A percentile compares a stretch with the other conserved stretches of the same genome.
Evolutionary conservation across 2,888 invertebrate genomes (phyloP).

Genomic region (Chrysomela aeneicollis): DNA sequence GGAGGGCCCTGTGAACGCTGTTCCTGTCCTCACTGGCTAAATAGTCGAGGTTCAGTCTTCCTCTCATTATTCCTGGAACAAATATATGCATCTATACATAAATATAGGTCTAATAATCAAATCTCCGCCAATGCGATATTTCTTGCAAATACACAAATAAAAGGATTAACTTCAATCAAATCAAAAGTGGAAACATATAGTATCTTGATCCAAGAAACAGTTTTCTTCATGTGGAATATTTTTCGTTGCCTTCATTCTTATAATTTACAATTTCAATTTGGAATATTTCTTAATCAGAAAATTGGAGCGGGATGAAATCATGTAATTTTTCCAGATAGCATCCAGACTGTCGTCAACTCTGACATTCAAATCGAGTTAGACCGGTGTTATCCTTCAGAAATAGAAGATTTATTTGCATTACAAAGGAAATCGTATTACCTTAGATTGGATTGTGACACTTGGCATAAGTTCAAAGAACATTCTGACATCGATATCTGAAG

Average conservation of each 20-base stretch:
- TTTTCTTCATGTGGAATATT: too few species aligned
- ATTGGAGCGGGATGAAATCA: not conserved
- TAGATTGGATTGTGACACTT: too few species aligned
- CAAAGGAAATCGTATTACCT: too few species aligned
- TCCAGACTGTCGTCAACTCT: conserved; percentile 10
- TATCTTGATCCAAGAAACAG: too few species aligned
- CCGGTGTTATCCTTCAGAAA: not conserved
- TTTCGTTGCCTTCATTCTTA: too few species aligned
- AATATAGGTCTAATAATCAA: not conserved
- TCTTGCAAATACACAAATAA: too few species aligned
- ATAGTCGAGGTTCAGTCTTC: conserved; percentile 60
- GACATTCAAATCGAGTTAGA: conserved; percentile 20
- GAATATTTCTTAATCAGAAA: conserved; percentile 12
- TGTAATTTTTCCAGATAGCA: conserved; percentile 15
- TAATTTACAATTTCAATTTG: conserved; percentile 9
- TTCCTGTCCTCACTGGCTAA: conserved; percentile 62
- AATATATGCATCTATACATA: not conserved
- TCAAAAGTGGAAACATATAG: too few species aligned
- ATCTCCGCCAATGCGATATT: not conserved
- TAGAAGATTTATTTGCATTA: too few species aligned
- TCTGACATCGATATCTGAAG: too few species aligned
- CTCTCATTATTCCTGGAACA: conserved; percentile 57
- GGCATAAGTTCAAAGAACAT: too few species aligned
- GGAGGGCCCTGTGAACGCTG: conserved; percentile 70
- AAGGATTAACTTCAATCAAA: too few species aligned